Evolutionary conservation across 2,797 vertebrate genomes (phyloP).

Genomic region (Poecilia wingei): DNA sequence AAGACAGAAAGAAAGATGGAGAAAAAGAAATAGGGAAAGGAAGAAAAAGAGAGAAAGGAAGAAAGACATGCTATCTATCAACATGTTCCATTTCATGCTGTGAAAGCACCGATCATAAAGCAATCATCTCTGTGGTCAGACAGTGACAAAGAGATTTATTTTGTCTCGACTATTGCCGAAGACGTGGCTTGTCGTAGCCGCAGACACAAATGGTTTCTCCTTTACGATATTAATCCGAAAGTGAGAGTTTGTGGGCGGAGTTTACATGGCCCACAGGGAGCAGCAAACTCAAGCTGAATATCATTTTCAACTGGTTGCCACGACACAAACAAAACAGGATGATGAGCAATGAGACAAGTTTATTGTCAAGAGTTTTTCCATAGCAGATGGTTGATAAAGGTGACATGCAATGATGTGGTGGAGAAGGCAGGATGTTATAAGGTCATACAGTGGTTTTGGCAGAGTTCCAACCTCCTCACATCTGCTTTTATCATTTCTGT

Average conservation of each 20-base stretch:
- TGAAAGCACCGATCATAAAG: constrained; percentile 29
- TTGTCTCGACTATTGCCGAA: neutral
- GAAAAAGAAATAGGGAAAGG: constrained; percentile 12
- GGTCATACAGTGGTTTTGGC: constrained; percentile 44
- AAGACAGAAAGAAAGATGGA: neutral
- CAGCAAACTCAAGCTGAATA: constrained; percentile 15
- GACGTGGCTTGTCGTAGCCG: neutral
- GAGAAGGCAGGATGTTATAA: constrained; percentile 60
- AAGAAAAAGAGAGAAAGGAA: constrained; percentile 1
- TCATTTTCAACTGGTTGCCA: constrained; percentile 16
- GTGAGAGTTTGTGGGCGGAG: constrained; percentile 47
- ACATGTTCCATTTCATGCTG: constrained; percentile 19
- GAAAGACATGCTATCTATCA: constrained; percentile 10
- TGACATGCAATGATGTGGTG: constrained; percentile 50
- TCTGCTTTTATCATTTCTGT: constrained; percentile 20
- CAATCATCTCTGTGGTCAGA: neutral
- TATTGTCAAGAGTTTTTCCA: constrained; percentile 57
- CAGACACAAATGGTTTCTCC: constrained; percentile 23
- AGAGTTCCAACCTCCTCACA: neutral
- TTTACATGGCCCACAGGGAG: neutral
- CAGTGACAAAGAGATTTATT: constrained; percentile 24
- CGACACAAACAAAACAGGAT: constrained; percentile 17
- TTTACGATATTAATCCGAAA: constrained; percentile 42
- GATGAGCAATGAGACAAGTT: constrained; percentile 31
- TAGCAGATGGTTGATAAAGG: constrained; percentile 40